phyloP scores from a whole-genome alignment of 2,797 vertebrate genomes.

The Peromyscus melanophrys region DNA sequence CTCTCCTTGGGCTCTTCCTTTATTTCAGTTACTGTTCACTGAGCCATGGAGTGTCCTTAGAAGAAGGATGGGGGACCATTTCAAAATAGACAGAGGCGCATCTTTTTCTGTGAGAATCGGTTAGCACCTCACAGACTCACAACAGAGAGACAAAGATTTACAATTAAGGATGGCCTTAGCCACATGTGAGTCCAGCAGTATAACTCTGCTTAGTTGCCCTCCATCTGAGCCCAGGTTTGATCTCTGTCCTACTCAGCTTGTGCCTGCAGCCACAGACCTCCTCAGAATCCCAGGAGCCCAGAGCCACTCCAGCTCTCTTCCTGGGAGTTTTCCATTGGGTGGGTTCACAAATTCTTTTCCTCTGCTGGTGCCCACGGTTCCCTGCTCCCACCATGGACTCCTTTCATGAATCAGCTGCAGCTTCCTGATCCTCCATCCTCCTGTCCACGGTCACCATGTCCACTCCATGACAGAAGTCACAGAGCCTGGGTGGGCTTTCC shows the following conservation, averaged over 20 bases:
- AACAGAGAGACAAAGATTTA: background rate
- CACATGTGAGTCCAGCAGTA: background rate
- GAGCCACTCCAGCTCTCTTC: background rate
- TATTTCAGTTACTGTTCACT: background rate
- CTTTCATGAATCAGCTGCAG: too few relatives aligned
- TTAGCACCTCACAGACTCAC: background rate
- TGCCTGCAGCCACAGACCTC: background rate
- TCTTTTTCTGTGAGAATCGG: background rate
- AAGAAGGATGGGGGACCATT: background rate
- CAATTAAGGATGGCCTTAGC: background rate
- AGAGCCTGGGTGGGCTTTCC: background rate
- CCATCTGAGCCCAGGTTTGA: background rate
- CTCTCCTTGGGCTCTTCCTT: background rate
- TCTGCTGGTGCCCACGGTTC: background rate
- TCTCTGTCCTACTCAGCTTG: background rate
- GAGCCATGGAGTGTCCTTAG: background rate
- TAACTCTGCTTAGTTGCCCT: too few relatives aligned
- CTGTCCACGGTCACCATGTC: background rate
- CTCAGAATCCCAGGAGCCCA: background rate
- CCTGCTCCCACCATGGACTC: background rate
- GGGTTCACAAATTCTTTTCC: background rate
- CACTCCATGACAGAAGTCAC: background rate
- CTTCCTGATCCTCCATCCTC: background rate
- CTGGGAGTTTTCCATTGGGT: background rate
- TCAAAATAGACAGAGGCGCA: background rate